Evolutionary conservation across 2,888 invertebrate species (phyloP).

Genomic region (Acrobasis suavella): DNA sequence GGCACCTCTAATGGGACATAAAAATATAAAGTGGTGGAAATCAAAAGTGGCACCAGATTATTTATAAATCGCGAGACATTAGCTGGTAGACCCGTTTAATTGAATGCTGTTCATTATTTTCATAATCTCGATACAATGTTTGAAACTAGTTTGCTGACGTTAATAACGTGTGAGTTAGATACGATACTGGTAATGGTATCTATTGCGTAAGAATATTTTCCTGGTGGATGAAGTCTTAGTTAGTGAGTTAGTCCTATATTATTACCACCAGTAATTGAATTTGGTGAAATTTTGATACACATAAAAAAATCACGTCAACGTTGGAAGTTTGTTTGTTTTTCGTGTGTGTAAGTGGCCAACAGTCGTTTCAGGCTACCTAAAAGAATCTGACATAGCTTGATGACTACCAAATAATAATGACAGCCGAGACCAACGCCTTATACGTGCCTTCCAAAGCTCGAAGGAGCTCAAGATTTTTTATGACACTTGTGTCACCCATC

Average conservation of each 20-base stretch:
- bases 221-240: not conserved
- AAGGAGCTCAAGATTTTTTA: too few relatives aligned
- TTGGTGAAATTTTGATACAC: too few relatives aligned
- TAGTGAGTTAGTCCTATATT: not conserved
- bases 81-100: slow-evolving; percentile 6
- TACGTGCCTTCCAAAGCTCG: too few relatives aligned
- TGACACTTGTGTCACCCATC: too few relatives aligned
- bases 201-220: not conserved
- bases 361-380: too few relatives aligned
- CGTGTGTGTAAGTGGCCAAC: too few relatives aligned
- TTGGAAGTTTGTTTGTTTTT: too few relatives aligned
- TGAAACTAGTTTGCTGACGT: slow-evolving; percentile 15
- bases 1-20: not conserved
- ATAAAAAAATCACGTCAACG: too few relatives aligned
- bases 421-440: too few relatives aligned
- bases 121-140: slow-evolving; percentile 15
- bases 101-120: slow-evolving; percentile 18
- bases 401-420: too few relatives aligned
- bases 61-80: not conserved
- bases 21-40: not conserved
- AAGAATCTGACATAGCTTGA: too few relatives aligned
- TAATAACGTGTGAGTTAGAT: slow-evolving; percentile 14
- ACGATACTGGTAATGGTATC: not conserved
- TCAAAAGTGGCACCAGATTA: slow-evolving; percentile 1
- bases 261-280: too few relatives aligned